Evolutionary conservation across 2,797 vertebrate species (phyloP).

Genomic region (Hyperoplus immaculatus): DNA sequence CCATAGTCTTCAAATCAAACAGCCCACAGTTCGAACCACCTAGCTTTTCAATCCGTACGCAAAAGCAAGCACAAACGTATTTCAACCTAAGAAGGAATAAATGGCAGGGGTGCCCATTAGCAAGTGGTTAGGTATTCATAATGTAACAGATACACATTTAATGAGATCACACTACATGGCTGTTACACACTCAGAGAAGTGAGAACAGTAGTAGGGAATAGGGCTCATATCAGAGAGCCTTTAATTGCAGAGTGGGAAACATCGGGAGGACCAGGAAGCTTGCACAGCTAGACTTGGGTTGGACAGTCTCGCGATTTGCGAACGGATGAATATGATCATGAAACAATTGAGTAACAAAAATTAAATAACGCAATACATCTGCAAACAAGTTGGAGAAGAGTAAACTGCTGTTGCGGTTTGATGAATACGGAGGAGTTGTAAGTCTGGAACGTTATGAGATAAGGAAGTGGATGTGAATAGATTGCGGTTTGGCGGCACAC

Average conservation of each 20-base stretch:
- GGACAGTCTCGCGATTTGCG: slow-evolving; percentile 5
- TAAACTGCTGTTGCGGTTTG: slow-evolving; percentile 52
- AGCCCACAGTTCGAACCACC: neutral
- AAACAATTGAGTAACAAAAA: slow-evolving; percentile 32
- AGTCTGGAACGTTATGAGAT: slow-evolving; percentile 50
- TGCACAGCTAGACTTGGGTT: slow-evolving; percentile 44
- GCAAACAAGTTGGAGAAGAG: slow-evolving; percentile 48
- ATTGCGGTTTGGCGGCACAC: slow-evolving; percentile 34
- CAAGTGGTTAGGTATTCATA: slow-evolving; percentile 47
- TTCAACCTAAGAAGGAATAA: slow-evolving; percentile 37
- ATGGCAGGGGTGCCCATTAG: slow-evolving; percentile 62
- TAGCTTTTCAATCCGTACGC: slow-evolving; percentile 6
- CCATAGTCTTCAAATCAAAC: slow-evolving; percentile 12
- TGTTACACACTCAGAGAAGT: slow-evolving; percentile 48
- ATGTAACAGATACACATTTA: slow-evolving; percentile 63
- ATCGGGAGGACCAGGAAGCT: slow-evolving; percentile 43
- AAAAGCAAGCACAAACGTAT: slow-evolving; percentile 4
- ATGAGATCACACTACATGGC: slow-evolving; percentile 60
- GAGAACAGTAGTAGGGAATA: slow-evolving; percentile 39
- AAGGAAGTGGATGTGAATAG: slow-evolving; percentile 49
- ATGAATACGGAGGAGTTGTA: slow-evolving; percentile 55
- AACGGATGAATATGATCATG: slow-evolving; percentile 43
- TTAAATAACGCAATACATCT: slow-evolving; percentile 56
- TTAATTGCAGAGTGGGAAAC: slow-evolving; percentile 76
- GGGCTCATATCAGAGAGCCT: slow-evolving; percentile 57